Base-by-base conservation (phyloP, 2,113 vertebrate genomes). In the Myrmecophaga tridactyla region DNA sequence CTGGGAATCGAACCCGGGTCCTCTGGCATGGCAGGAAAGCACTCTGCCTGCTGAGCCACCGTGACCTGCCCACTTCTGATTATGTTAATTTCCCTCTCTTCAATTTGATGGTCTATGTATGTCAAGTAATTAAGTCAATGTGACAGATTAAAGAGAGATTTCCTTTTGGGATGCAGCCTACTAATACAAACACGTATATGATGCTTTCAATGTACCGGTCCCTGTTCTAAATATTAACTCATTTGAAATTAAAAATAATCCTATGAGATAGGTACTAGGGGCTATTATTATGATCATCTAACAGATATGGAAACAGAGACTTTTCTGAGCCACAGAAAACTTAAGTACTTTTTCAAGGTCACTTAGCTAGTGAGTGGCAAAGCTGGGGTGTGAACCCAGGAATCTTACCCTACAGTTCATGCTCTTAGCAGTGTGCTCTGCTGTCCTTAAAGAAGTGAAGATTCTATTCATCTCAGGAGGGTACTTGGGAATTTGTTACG, bases 371-470 rank as follows among this genome's bases (percentile, higher is more conserved):
- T n/a, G 31, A 69, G 31, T 21, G 36, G 27, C 31, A 43, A 60
- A 53, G 41, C 13, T 48, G 34, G 77, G 31, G 65, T 36, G 13
- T 2, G 12, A 63, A n/a, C 27, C 46, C 20, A n/a, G 6, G 43
- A 6, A 6, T 7, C 3, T n/a, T 1, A 21, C 7, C n/a, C 31
- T n/a, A 53, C 29, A 6, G 41, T 4, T 34, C 29, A 2, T 0
- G 0, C 34, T 63, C 39, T 58, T 41, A 4, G 63, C 21, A 9
- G 6, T 6, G 11, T 7, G 62, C 17, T 56, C 29, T 34, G 17
- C 41, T 29, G 41, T 34, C 75, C 1, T 18, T 27, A 39, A 53
- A 12, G 27, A 31, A 76, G 14, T 14, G 7, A 82, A 41, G 27
- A 51, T 60, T 53, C n/a, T 73, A 5, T 48, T 36, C 23, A 85